Conservation (phyloP, 2,797 vertebrate species). For the Amblyraja radiata region DNA sequence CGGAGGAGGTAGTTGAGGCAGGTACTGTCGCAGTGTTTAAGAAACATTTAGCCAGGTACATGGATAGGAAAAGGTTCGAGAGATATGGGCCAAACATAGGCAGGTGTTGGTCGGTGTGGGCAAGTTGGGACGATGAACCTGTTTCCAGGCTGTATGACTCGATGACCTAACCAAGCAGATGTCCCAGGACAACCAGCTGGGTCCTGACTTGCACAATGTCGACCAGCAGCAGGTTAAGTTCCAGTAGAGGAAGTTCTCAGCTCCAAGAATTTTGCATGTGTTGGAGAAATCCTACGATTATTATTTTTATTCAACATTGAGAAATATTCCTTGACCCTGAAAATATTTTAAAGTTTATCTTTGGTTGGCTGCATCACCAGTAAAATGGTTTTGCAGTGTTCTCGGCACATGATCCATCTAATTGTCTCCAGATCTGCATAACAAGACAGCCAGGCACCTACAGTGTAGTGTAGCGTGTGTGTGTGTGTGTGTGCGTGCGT, state of each 20-base stretch:
- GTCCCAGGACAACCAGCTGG: background rate
- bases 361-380: background rate
- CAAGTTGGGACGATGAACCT: too few relatives aligned
- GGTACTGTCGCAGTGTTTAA: too few relatives aligned
- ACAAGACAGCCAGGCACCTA: background rate
- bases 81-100: too few relatives aligned
- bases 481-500: too few relatives aligned
- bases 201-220: background rate
- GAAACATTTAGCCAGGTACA: too few relatives aligned
- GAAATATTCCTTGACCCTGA: background rate
- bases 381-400: background rate
- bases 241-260: background rate
- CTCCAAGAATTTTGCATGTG: background rate
- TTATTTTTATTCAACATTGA: background rate
- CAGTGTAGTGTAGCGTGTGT: background rate
- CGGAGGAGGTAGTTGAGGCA: too few relatives aligned
- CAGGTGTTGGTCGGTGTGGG: too few relatives aligned
- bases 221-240: background rate
- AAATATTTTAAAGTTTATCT: background rate
- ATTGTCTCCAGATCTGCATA: background rate
- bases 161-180: too few relatives aligned
- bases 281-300: background rate
- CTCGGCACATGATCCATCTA: background rate
- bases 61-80: too few relatives aligned
- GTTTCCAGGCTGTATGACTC: too few relatives aligned